Percentiles rank a stretch among this genome's conserved stretches.
Evolutionary conservation across 2,888 invertebrate species (phyloP).

Genomic region (Globia sparganii): DNA sequence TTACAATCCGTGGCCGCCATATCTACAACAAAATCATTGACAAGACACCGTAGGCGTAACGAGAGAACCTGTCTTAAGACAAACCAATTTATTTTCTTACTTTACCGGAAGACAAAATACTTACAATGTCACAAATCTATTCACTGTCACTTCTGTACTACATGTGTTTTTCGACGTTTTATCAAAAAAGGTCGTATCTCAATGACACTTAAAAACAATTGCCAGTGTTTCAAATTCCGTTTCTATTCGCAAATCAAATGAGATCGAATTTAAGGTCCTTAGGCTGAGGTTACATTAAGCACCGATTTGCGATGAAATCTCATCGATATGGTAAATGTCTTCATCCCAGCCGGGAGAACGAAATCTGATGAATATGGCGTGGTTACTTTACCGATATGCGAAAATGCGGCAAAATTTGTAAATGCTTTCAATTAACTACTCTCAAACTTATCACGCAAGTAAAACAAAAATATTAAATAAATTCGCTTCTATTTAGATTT

Average conservation of each 20-base stretch:
- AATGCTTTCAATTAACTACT: background rate
- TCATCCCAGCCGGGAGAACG: background rate
- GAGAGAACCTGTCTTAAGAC: conserved; percentile 19
- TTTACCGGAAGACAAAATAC: conserved; percentile 38
- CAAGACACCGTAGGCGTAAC: conserved; percentile 28
- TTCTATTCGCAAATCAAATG: conserved; percentile 31
- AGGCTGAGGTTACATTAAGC: conserved; percentile 3
- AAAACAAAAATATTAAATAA: background rate
- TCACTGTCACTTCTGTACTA: background rate
- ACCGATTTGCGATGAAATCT: background rate
- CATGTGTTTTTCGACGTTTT: conserved; percentile 6
- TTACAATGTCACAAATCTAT: conserved; percentile 23
- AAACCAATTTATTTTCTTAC: conserved; percentile 27
- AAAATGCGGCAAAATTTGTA: background rate
- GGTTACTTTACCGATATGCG: background rate
- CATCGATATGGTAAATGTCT: background rate
- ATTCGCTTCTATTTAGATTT: background rate
- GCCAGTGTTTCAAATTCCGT: conserved; percentile 20
- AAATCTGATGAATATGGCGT: background rate
- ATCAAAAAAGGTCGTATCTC: conserved; percentile 5
- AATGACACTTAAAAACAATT: conserved; percentile 28
- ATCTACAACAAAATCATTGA: conserved; percentile 25
- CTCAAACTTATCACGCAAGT: background rate
- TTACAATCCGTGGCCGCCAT: conserved; percentile 2
- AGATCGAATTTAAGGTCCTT: conserved; percentile 15